Evolutionary conservation across 2,797 vertebrate genomes (phyloP), one percentile per base, ranked within the genome.

Genomic region (Sebastes oblongus): DNA sequence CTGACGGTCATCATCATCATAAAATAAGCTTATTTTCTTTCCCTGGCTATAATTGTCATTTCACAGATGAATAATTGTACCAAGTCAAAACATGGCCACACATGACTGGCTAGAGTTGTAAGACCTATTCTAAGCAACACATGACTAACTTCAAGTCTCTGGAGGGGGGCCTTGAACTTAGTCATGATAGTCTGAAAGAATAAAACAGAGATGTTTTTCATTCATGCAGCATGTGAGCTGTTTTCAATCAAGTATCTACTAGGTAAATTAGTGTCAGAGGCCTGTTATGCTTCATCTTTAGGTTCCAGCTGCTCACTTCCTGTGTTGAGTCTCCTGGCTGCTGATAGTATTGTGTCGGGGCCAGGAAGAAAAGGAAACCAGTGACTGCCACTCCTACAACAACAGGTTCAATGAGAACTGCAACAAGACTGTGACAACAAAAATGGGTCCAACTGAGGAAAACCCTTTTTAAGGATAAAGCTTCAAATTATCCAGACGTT

Each of bases 261-360:
- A 24, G 29, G 36, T 76, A 29, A 64, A 75, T 27, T 18, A n/a
- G 16, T 71, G 14, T 60, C 29, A 80, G 82, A 65, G 34, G 59
- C 66, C 75, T 73, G 77, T 61, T 65, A 1, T 32, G 71, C 62
- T 83, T 88, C 85, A 81, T 86, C 84, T 69, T 82, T 59, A 78
- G 62, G 68, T 84, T 75, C 62, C 50, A 83, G 73, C 82, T 68
- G 78, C 75, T 84, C 73, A 87, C 75, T 93, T 94, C 93, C 92
- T 89, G 86, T 88, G 87, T 89, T 83, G 83, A 83, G 86, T 88
- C 86, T 90, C 80, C 84, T 81, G 69, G 71, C 84, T 66, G 83
- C 86, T 88, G 88, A 93, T 90, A 88, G 82, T 89, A 93, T 93
- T 94, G 92, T 93, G 78, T 88, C 82, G 55, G 62, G 77, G 50